Evolutionary conservation across 2,888 invertebrate species (phyloP).

Genomic region (Drosophila aldrichi): DNA sequence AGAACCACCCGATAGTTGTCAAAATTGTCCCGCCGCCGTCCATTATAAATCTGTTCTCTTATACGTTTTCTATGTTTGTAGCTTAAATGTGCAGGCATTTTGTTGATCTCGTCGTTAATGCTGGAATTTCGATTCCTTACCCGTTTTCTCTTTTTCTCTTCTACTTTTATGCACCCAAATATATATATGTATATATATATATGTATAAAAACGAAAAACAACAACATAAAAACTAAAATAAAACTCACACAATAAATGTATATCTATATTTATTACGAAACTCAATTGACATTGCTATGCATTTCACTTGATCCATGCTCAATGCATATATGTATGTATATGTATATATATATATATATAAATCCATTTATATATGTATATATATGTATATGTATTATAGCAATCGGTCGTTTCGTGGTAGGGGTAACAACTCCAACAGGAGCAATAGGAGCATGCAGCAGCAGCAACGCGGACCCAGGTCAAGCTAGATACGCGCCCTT

Average conservation of each 20-base stretch:
- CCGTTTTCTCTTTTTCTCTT: constrained; percentile 79
- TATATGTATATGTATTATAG: constrained; percentile 36
- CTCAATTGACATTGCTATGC: constrained; percentile 21
- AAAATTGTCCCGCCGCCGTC: constrained; percentile 1
- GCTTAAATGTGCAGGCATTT: constrained; percentile 47
- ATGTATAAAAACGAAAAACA: background rate
- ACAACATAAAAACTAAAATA: constrained; percentile 9
- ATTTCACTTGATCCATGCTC: constrained; percentile 11
- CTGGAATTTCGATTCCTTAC: constrained; percentile 82
- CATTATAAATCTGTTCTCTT: constrained; percentile 3
- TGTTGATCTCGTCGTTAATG: constrained; percentile 70
- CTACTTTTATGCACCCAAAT: constrained; percentile 67
- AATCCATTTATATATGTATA: background rate
- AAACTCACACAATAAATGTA: constrained; percentile 10
- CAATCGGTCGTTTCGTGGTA: constrained; percentile 45
- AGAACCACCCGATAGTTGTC: background rate
- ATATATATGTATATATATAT: constrained; percentile 5
- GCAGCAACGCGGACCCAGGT: constrained; percentile 52
- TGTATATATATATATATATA: too few species aligned
- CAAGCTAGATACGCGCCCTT: constrained; percentile 28
- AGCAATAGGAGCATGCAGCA: constrained; percentile 54
- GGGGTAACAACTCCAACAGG: constrained; percentile 48
- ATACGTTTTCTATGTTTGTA: constrained; percentile 38
- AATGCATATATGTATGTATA: constrained; percentile 7
- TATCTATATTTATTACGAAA: constrained; percentile 19